A percentile compares a stretch with the other conserved stretches of the same genome.
Evolutionary conservation across 2,113 vertebrate species (phyloP).

Genomic region (Phalacrocorax aristotelis): DNA sequence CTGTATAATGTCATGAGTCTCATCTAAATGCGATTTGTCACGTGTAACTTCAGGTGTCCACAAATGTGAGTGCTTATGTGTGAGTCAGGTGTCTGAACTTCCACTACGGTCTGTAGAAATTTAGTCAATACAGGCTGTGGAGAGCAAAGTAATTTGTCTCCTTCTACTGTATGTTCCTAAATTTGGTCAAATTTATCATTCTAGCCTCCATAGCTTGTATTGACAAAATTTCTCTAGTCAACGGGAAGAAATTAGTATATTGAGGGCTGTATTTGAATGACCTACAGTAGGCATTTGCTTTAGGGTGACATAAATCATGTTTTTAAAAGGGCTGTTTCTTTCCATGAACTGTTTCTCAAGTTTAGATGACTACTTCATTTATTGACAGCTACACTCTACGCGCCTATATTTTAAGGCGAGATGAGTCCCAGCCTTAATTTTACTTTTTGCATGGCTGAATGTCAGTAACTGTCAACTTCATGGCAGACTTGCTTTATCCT

Average conservation of each 20-base stretch:
- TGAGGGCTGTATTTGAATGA: neutral
- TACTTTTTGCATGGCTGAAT: neutral
- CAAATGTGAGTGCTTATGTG: accelerated
- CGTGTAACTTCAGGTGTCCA: neutral
- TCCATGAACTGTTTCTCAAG: neutral
- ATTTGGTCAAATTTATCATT: neutral
- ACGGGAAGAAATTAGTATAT: neutral
- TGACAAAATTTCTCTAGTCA: neutral
- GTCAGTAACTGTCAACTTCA: neutral
- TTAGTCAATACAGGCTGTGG: neutral
- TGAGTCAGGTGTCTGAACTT: neutral
- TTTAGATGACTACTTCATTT: neutral
- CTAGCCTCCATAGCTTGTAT: neutral
- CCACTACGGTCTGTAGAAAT: neutral
- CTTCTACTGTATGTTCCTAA: neutral
- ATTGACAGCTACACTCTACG: neutral
- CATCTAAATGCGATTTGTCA: neutral
- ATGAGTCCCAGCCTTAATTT: neutral
- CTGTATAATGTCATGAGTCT: neutral
- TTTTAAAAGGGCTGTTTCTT: neutral
- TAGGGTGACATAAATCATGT: neutral
- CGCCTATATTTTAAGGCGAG: neutral
- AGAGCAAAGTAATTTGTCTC: neutral
- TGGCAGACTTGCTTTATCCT: neutral
- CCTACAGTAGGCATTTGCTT: neutral